Conservation (phyloP, 1,140 invertebrate species). For the Pachyrhynchus sulphureomaculatus region DNA sequence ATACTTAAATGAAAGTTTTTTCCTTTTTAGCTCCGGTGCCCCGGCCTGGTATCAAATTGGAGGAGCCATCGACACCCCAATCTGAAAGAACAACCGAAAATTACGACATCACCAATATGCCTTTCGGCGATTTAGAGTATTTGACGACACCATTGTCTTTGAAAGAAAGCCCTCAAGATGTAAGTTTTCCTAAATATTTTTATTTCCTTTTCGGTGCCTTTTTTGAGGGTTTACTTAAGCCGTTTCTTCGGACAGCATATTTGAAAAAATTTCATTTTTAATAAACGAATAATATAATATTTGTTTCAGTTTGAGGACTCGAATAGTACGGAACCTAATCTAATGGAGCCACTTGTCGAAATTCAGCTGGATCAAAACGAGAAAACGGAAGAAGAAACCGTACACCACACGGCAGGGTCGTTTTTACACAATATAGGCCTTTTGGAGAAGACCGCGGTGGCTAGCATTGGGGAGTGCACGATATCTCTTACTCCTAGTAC, state of each 20-base stretch:
- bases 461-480: conserved; percentile 43
- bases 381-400: conserved; percentile 6
- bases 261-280: too few species aligned
- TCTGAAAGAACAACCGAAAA: conserved; percentile 43
- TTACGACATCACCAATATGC: conserved; percentile 58
- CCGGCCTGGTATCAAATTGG: neutral
- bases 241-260: neutral
- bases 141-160: conserved; percentile 48
- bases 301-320: conserved; percentile 9
- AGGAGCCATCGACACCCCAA: conserved; percentile 14
- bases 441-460: conserved; percentile 23
- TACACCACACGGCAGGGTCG: conserved; percentile 9
- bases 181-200: neutral
- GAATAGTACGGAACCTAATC: conserved; percentile 13
- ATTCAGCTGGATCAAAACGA: conserved; percentile 38
- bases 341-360: conserved; percentile 44
- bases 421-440: conserved; percentile 29
- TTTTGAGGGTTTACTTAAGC: neutral
- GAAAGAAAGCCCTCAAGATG: neutral
- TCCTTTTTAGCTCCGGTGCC: neutral
- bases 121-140: conserved; percentile 59
- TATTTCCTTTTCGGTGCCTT: neutral
- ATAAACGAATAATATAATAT: too few species aligned
- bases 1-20: too few species aligned
- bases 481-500: conserved; percentile 40